These are phyloP conservation scores for Indri indri DNA, from an alignment of 2,113 vertebrate species.

Conservation along the genomic window DNA sequence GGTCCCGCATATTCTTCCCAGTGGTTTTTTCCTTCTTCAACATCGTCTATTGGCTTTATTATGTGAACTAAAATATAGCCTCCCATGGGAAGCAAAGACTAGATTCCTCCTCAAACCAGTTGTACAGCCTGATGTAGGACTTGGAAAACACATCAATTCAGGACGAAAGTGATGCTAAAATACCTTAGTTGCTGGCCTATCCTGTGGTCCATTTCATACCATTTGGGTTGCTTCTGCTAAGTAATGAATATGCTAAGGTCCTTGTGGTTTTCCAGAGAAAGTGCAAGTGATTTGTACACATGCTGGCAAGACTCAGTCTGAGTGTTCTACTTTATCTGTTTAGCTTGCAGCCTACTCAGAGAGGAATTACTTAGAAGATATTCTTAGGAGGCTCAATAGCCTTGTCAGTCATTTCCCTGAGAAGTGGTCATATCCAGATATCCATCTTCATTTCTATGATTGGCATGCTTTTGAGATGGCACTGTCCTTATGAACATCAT, in stretches of 20 bases:
- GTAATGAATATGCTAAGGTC: slow-evolving; percentile 72
- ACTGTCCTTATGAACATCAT: slow-evolving; percentile 29
- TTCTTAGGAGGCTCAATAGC: slow-evolving; percentile 46
- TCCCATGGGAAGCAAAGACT: slow-evolving; percentile 84
- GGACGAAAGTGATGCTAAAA: slow-evolving; percentile 91
- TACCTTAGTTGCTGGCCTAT: slow-evolving; percentile 94
- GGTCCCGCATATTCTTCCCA: slow-evolving; percentile 99
- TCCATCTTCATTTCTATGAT: background rate
- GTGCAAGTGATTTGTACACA: slow-evolving; percentile 63
- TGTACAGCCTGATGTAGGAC: slow-evolving; percentile 90
- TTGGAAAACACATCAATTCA: slow-evolving; percentile 89
- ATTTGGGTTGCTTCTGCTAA: slow-evolving; percentile 82
- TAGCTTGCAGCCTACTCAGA: slow-evolving; percentile 5
- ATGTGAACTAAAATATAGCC: slow-evolving; percentile 92
- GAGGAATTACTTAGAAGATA: slow-evolving; percentile 52
- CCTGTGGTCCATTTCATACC: slow-evolving; percentile 83
- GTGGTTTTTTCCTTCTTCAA: slow-evolving; percentile 99
- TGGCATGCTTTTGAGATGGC: slow-evolving; percentile 10
- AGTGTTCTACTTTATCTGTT: slow-evolving; percentile 50
- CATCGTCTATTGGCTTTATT: slow-evolving; percentile 99
- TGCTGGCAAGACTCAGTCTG: slow-evolving; percentile 70
- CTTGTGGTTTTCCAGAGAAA: slow-evolving; percentile 74
- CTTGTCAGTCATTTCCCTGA: slow-evolving; percentile 51
- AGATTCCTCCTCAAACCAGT: slow-evolving; percentile 87
- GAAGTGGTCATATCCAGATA: slow-evolving; percentile 2